Evolutionary conservation across 2,797 vertebrate genomes (phyloP), one percentile per base, ranked within the genome.

Genomic region (Cyprinodon diabolis): DNA sequence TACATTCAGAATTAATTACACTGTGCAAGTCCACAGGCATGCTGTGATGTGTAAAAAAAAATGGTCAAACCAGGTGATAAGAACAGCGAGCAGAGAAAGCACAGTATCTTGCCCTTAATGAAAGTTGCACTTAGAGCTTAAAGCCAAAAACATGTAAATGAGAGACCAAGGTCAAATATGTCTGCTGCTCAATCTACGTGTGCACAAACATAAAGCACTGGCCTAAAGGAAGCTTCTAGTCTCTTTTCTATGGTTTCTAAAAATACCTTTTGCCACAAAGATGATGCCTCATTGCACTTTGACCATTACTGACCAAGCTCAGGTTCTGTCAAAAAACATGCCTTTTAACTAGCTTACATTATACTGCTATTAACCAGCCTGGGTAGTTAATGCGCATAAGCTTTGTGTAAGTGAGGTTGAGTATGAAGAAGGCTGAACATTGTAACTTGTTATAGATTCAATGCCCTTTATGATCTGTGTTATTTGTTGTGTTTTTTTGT

Each of bases 161-260:
- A 54, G 49, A 80, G 35, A 76, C 67, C 54, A 71, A 70, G 77
- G 80, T 86, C 66, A 80, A 78, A 78, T 48, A 75, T 69, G 45
- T 78, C 17, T 74, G 2, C 48, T 68, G 65, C 66, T 86, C 65
- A 82, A 76, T 74, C 68, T 63, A 57, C 14, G 35, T 68, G 68
- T 72, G 74, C 55, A 75, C 67, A 81, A 72, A 80, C 69, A 83
- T 47, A 76, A 87, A 89, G 76, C 63, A 54, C 45, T 23, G 19
- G 80, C 83, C 82, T 68, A 49, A 55, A 76, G 88, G 68, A 75
- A 67, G 62, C 25, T 62, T 74, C 69, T 52, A 15, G 8, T 52
- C 75, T 67, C 40, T 77, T 58, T 52, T 77, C 60, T 65, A n/a
- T 73, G 78, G 48, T 76, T 72, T 79, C 81, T 79, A 55, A 76